Conservation (phyloP, 2,888 invertebrate genomes). For the Papilio gigon region DNA sequence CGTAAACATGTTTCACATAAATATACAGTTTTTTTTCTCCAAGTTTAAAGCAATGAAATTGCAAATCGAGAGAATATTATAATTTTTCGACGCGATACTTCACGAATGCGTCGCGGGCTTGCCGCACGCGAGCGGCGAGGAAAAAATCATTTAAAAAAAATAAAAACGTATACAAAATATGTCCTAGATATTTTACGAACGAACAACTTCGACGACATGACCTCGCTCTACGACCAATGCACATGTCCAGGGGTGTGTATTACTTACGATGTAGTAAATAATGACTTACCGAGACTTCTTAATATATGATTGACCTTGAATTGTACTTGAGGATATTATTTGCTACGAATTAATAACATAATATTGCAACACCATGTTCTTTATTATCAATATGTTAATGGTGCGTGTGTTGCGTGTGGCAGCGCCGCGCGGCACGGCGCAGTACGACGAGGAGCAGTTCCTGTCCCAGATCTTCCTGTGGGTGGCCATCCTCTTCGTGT, state of each 20-base stretch:
- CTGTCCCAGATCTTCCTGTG: slow-evolving; percentile 96
- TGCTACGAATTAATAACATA: too few relatives aligned
- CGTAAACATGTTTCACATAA: slow-evolving; percentile 4
- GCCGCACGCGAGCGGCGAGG: too few relatives aligned
- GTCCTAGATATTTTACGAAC: not conserved
- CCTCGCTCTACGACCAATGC: not conserved
- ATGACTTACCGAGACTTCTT: not conserved
- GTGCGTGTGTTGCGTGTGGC: slow-evolving; percentile 50
- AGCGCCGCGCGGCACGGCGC: slow-evolving; percentile 92
- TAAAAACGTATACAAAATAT: too few relatives aligned
- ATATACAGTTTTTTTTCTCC: not conserved
- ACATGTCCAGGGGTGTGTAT: too few relatives aligned
- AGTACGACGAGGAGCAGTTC: slow-evolving; percentile 95
- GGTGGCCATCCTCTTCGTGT: slow-evolving; percentile 94
- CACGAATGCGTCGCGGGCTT: not conserved
- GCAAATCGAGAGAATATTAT: not conserved
- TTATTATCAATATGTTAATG: too few relatives aligned
- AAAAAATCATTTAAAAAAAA: too few relatives aligned
- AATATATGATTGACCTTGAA: too few relatives aligned
- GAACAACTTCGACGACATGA: not conserved
- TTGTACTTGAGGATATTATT: too few relatives aligned
- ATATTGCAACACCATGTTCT: too few relatives aligned
- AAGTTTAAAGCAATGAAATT: not conserved
- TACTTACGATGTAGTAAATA: not conserved
- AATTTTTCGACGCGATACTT: not conserved